Evolutionary conservation across 2,113 vertebrate genomes (phyloP).

Genomic region (Sclerurus mexicanus): DNA sequence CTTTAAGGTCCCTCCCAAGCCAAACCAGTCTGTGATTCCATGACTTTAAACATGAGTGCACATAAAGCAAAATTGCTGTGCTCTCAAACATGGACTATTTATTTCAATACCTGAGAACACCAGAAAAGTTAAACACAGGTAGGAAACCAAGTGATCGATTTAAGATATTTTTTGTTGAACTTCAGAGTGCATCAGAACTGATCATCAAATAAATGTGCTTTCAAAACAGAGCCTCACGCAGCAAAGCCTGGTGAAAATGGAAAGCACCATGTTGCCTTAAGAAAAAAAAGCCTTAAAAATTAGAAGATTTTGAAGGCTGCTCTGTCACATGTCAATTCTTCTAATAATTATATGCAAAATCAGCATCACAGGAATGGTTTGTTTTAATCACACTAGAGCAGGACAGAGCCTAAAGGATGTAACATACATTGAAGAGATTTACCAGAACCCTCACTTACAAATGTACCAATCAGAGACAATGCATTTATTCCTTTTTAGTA

Average conservation of each 20-base stretch:
- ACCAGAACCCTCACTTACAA: slow-evolving; percentile 10
- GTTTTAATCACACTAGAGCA: slow-evolving; percentile 43
- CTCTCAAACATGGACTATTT: background rate
- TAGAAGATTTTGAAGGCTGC: background rate
- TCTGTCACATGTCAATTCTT: background rate
- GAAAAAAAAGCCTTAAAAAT: background rate
- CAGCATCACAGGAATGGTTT: background rate
- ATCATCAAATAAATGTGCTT: background rate
- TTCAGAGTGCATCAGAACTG: background rate
- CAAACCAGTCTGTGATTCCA: background rate
- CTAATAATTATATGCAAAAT: slow-evolving; percentile 28
- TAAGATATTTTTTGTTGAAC: background rate
- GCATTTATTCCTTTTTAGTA: background rate
- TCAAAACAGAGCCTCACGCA: background rate
- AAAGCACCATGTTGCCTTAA: background rate
- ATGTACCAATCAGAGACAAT: background rate
- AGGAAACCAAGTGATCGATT: background rate
- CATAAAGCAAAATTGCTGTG: background rate
- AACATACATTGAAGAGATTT: slow-evolving; percentile 1
- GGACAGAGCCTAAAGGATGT: slow-evolving; percentile 13
- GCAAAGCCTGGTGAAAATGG: background rate
- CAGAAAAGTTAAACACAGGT: background rate
- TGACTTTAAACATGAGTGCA: background rate
- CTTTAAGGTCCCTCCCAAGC: background rate
- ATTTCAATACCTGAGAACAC: background rate